Evolutionary conservation across 1,140 invertebrate genomes (phyloP).

Genomic region (Panagrolaimus sp.): DNA sequence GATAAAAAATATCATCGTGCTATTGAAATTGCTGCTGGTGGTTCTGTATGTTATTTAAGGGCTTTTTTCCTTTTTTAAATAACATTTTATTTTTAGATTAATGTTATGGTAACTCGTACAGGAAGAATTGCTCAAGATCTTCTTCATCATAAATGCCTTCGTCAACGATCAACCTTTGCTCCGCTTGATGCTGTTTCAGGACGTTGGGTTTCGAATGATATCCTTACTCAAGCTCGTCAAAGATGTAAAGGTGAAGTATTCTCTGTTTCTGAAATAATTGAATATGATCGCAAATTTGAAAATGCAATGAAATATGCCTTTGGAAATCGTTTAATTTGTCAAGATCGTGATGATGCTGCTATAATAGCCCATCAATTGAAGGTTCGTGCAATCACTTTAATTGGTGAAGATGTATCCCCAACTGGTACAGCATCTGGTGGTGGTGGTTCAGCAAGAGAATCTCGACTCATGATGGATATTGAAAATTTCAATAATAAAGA

Average conservation of each 20-base stretch:
- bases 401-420: constrained; percentile 86
- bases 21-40: constrained; percentile 61
- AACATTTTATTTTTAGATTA: not conserved
- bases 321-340: constrained; percentile 76
- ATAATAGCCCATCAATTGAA: constrained; percentile 70
- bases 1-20: constrained; percentile 73
- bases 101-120: not conserved
- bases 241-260: constrained; percentile 68
- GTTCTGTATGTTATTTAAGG: constrained; percentile 23
- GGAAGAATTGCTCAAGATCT: not conserved
- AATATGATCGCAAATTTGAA: constrained; percentile 69
- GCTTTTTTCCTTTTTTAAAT: not conserved
- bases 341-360: constrained; percentile 73
- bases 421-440: constrained; percentile 81
- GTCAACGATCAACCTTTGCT: constrained; percentile 71
- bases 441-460: constrained; percentile 33
- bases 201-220: constrained; percentile 6
- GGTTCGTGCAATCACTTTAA: constrained; percentile 77
- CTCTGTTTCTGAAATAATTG: constrained; percentile 75
- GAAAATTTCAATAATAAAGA: not conserved
- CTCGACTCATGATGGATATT: constrained; percentile 28
- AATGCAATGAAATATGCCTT: constrained; percentile 83
- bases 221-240: constrained; percentile 35
- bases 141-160: not conserved
- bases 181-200: constrained; percentile 82